Evolutionary conservation across 2,888 invertebrate genomes (phyloP), one percentile per base, ranked within the genome.

Genomic region (Clunio marinus): DNA sequence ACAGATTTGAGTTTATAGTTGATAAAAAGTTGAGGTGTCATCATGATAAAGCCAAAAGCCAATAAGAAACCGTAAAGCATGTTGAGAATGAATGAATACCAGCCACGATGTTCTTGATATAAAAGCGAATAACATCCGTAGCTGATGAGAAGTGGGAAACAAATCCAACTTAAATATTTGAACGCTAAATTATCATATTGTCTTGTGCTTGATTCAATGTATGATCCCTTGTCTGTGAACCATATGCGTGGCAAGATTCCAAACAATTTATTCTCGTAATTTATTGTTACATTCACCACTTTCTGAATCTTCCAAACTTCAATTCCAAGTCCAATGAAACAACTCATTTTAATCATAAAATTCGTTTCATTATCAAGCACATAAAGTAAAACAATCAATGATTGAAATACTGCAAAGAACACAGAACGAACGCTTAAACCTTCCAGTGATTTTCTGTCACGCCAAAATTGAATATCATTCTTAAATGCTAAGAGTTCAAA

Each of bases 401-500:
- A 95, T 78, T 99, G 97, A 80, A 99, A 97, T 3, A 99, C 96
- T 75, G 93, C 95, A 81, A 99, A 99, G 79, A 99, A 96, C 27
- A 99, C 97, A 0, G 95, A 96, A 72, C 98, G 86, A 2, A 99
- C 98, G 0, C 98, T 98, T 41, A 99, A 83, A 8, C 98, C 98
- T 80, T 99, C 98, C 57, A 99, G 81, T 0, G 96, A 95, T 77
- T 97, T 94, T 15, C 97, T 85, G 75, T 96, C 96, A 74, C 96
- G 95, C 99, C 99, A 99, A 78, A 99, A 99, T 79, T 99, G 99
- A 75, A 99, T 99, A 78, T 99, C 99, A 81, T 99, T 99, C 82
- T 99, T 99, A 79, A 99, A 99, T 51, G 99, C 99, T 69, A 99
- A 82, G 72, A 99, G 85, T 79, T 99, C 99, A 81, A 99, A 99